Base-by-base conservation (phyloP, 2,888 invertebrate species). In the Pyralis farinalis region DNA sequence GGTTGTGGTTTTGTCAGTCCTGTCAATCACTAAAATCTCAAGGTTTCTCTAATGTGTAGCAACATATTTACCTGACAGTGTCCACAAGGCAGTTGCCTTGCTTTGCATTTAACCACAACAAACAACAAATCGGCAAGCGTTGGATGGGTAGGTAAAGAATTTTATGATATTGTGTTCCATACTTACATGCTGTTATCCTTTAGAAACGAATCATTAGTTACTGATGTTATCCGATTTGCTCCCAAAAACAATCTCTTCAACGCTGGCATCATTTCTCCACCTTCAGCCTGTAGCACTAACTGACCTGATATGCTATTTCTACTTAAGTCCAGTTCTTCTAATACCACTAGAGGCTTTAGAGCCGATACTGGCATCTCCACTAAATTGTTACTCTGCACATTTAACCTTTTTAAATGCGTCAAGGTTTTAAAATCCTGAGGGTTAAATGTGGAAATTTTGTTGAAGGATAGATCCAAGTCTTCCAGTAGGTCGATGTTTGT, bases 401-500 rank as follows among this genome's bases (percentile, higher is more conserved):
- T 37, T 7, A 37, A 31, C 29, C 37, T 37, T 21, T 31, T 37
- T 1, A 86, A 45, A 22, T 69, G 63, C 31, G 49, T 55, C 41
- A 86, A 63, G 40, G 63, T 55, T 46, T 77, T 75, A 31, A 91
- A 90, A 49, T 83, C 81, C 35, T 78, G 48, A 0, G 67, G 54
- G 44, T 82, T 80, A 30, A 91, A 71, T 1, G 74, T 72, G 6
- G 72, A 48, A 3, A 92, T 56, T 35, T 76, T 77, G 58, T 92
- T 92, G 49, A 82, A 75, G 0, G 91, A 91, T 0, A 91, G 53
- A 55, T 92, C 91, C n/a, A 92, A 49, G 22, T 77, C 85, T 64
- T 84, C 80, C 7, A 91, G 53, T 0, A 50, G 44, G 3, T 70
- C 64, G 12, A 90, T 68, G 5, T 84, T 86, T 0, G 84, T 82